Base-by-base conservation (phyloP, 2,113 vertebrate species). In the Poeciliopsis occidentalis region DNA sequence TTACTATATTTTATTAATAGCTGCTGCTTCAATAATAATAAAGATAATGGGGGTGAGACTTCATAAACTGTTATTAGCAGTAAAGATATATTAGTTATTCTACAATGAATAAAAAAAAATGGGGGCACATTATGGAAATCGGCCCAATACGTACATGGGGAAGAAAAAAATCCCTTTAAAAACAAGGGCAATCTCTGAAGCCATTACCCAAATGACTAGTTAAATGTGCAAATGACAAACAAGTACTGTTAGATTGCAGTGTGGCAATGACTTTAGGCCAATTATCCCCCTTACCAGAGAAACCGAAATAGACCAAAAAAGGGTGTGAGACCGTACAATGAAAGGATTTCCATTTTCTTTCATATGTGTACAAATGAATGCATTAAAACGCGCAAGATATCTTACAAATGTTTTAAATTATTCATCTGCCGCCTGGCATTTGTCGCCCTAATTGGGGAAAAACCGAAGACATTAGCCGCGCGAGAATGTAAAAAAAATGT, bases 101-200 rank as follows among this genome's bases (percentile, higher is more conserved):
- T 76, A 41, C 68, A 86, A 80, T 82, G 87, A 91, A 92, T 84
- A 90, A 93, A 87, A 72, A 37, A 37, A 37, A 34, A 34, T 71
- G 89, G 82, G 85, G 82, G 80, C 78, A 91, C 85, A 92, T 92
- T 93, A 93, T 94, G 90, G 84, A 93, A 93, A 94, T 93, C 51
- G 54, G 82, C 85, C 90, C 82, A 91, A 90, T 91, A 92, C 93
- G 93, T 92, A 93, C 90, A 93, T 89, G 86, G 82, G 34, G 10
- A 34, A 34, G 84, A 88, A 92, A 87, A 89, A 90, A 78, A 86
- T 86, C 79, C 86, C 30, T 13, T 81, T 82, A 87, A 91, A 91
- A 93, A 91, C 88, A 88, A 88, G 89, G 85, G 78, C 69, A 89
- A 88, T 90, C 87, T 89, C 88, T 78, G 90, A 94, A 92, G 85